Evolutionary conservation across 2,797 vertebrate species (phyloP).

Genomic region (Microchirus variegatus): DNA sequence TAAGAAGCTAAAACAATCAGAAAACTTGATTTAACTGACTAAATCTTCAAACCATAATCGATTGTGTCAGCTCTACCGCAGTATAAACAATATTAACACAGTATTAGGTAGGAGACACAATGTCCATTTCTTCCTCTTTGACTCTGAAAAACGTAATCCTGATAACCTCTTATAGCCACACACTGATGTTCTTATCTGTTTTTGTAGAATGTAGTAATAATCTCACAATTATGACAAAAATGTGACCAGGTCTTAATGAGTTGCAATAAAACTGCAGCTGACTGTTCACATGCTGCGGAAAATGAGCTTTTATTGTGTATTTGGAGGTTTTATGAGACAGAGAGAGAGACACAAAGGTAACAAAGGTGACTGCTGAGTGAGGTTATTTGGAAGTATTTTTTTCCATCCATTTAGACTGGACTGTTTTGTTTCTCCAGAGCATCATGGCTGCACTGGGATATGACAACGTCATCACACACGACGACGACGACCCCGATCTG

Average conservation of each 20-base stretch:
- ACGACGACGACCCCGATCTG: conserved; percentile 33
- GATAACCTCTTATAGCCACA: too few relatives aligned
- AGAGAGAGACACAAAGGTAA: too few relatives aligned
- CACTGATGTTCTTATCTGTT: too few relatives aligned
- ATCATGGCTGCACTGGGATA: conserved; percentile 12
- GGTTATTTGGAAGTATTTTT: neutral
- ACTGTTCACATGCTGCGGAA: conserved; percentile 5
- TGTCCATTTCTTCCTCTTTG: too few relatives aligned
- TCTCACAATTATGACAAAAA: neutral
- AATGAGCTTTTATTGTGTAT: conserved; percentile 29
- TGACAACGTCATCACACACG: conserved; percentile 1
- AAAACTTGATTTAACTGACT: too few relatives aligned
- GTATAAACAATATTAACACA: too few relatives aligned
- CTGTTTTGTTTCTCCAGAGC: conserved; percentile 1
- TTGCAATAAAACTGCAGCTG: conserved; percentile 1
- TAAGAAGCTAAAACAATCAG: too few relatives aligned
- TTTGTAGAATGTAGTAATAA: neutral
- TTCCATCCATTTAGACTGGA: neutral
- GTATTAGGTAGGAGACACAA: too few relatives aligned
- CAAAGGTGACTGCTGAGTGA: neutral
- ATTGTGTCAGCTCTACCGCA: too few relatives aligned
- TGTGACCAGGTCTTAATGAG: neutral
- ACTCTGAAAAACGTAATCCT: too few relatives aligned
- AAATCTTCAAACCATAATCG: too few relatives aligned
- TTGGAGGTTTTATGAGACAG: conserved; percentile 13